Conservation (phyloP, 2,113 vertebrate genomes). For the human (Homo sapiens) region GRCh38 chr18:24995501-24996000, state of each 20-base stretch:
- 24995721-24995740: background rate
- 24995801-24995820: background rate
- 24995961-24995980: background rate
- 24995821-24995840: background rate
- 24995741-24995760: conserved; percentile 1
- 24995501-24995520: background rate
- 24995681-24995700: background rate
- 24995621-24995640: background rate
- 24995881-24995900: background rate
- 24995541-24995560: background rate
- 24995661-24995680: background rate
- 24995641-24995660: background rate
- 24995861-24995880: background rate
- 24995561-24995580: background rate
- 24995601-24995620: background rate
- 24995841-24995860: background rate
- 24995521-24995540: background rate
- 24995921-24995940: background rate
- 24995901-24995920: background rate
- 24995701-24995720: background rate
- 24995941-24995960: background rate
- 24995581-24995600: background rate
- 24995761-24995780: background rate
- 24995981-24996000: background rate
- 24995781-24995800: background rate